Evolutionary conservation across 2,113 vertebrate genomes (phyloP), one percentile per base, ranked within the genome.

Genomic region (Aldabrachelys gigantea): DNA sequence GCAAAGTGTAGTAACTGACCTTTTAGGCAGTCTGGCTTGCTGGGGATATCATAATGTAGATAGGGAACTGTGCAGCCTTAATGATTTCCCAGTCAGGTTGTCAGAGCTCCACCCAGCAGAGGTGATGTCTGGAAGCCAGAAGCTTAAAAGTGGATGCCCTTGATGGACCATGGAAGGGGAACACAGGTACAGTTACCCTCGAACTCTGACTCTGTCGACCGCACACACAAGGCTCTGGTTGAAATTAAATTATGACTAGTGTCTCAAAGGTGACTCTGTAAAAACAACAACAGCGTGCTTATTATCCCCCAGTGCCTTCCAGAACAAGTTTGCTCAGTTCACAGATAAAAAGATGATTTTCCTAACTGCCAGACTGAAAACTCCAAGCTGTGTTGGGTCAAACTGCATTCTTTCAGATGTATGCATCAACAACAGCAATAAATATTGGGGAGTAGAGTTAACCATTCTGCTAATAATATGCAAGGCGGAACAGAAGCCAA

Each of bases 171-270:
- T 31, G 29, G 29, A 62, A 14, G 57, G 27, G 11, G 57, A 59
- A 25, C 57, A 31, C 57, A 31, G 12, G 29, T 35, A 14, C 14
- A 35, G 31, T 65, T 65, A 16, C 62, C 14, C 35, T 69, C 35
- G 19, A 57, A n/a, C 59, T 62, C 59, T 62, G 59, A 35, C 14
- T 7, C 13, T 31, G 59, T 31, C 3, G 6, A 62, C 29, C 0
- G 0, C 56, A 44, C 38, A 92, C 91, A 72, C 86, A 95, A 95
- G 94, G 44, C 49, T 24, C 2, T 78, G 52, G 44, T 94, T 56
- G 62, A 92, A 89, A 94, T 75, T 54, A 82, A 93, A 95, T 92
- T 9, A 88, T 49, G 29, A 91, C 84, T 93, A 91, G 56, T n/a
- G 10, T 90, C n/a, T 84, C 81, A 21, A 85, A 81, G 75, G n/a